A percentile compares a stretch with the other conserved stretches of the same genome.
Evolutionary conservation across 2,797 vertebrate species (phyloP).

Genomic region (Melanotaenia nigrans): DNA sequence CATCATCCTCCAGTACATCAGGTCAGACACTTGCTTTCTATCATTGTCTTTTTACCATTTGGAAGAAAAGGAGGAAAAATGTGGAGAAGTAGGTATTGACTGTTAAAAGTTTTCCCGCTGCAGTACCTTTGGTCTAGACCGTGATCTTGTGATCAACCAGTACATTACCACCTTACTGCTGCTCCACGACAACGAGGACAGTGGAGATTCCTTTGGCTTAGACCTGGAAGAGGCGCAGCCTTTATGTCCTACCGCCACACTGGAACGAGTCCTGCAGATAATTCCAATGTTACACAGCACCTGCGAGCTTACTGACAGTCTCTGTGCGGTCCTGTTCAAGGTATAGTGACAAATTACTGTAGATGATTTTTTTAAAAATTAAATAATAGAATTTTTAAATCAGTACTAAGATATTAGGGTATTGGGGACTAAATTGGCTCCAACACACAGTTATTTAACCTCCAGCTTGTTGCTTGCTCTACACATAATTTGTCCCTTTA

Average conservation of each 20-base stretch:
- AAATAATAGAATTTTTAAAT: neutral
- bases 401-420: neutral
- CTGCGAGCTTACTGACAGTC: constrained; percentile 84
- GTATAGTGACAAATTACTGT: constrained; percentile 66
- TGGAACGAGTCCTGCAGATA: constrained; percentile 85
- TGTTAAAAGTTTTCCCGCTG: constrained; percentile 13
- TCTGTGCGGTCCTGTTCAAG: constrained; percentile 88
- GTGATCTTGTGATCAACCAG: constrained; percentile 87
- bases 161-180: constrained; percentile 94
- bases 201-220: neutral
- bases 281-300: constrained; percentile 88
- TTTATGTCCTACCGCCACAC: constrained; percentile 69
- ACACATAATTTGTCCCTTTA: neutral
- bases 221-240: constrained; percentile 40
- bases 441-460: neutral
- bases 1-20: constrained; percentile 92
- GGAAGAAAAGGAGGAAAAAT: neutral
- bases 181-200: constrained; percentile 75
- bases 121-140: constrained; percentile 90
- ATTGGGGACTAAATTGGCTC: too few species aligned
- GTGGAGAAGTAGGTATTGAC: neutral
- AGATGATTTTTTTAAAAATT: neutral
- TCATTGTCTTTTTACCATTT: neutral
- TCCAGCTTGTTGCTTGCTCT: neutral
- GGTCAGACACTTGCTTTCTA: constrained; percentile 73